Percentiles rank a stretch among this genome's conserved stretches.
These are phyloP conservation scores for Heliconius charithonia DNA, from an alignment of 2,888 invertebrate species.

Conservation along the genomic window DNA sequence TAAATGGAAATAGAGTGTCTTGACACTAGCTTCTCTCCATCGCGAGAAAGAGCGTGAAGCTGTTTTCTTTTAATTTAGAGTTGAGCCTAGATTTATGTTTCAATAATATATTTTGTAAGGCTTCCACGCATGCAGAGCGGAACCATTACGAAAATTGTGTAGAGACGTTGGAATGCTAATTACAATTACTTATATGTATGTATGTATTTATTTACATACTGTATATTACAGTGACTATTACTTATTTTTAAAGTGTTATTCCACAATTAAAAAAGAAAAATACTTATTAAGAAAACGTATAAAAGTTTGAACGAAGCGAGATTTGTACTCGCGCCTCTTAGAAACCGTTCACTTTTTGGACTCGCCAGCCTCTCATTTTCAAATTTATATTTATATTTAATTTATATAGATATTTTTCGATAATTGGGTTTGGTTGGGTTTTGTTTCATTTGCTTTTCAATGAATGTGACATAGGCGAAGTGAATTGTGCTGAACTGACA, in stretches of 20 bases:
- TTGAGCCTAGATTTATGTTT: neutral
- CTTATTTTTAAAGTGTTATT: too few relatives aligned
- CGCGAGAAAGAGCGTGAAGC: neutral
- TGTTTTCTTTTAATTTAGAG: neutral
- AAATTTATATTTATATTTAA: neutral
- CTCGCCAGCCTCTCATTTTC: neutral
- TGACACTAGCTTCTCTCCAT: neutral
- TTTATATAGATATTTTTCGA: too few relatives aligned
- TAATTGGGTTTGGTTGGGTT: too few relatives aligned
- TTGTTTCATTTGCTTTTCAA: too few relatives aligned
- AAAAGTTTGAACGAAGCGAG: too few relatives aligned
- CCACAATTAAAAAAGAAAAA: too few relatives aligned
- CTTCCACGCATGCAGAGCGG: conserved; percentile 28
- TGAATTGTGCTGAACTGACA: too few relatives aligned
- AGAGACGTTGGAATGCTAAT: conserved; percentile 10
- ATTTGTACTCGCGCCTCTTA: too few relatives aligned
- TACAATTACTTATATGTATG: neutral
- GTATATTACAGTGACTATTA: too few relatives aligned
- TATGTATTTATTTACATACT: conserved; percentile 2
- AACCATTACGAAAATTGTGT: conserved; percentile 31
- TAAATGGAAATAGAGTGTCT: neutral
- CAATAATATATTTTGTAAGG: conserved; percentile 29
- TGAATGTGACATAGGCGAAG: too few relatives aligned
- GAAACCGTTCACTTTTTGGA: too few relatives aligned
- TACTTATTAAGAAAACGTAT: too few relatives aligned